Evolutionary conservation across 2,888 invertebrate species (phyloP).

Genomic region (Theretra japonica): DNA sequence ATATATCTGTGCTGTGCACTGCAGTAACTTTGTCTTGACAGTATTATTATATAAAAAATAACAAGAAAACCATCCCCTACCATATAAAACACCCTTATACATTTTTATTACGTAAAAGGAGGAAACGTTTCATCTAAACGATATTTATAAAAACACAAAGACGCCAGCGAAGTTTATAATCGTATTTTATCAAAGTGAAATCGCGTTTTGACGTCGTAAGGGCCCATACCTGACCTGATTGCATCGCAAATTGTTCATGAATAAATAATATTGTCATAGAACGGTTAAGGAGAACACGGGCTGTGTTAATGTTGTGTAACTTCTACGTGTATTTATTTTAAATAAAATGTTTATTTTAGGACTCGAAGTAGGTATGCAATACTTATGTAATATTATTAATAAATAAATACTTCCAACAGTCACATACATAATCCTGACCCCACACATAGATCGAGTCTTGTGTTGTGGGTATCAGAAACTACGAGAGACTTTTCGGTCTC

Average conservation of each 20-base stretch:
- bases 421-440: too few species aligned
- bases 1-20: too few species aligned
- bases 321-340: not conserved
- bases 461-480: too few species aligned
- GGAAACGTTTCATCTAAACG: conserved; percentile 40
- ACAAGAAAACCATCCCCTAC: not conserved
- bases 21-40: not conserved
- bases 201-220: conserved; percentile 70
- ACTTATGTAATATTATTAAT: too few species aligned
- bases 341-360: too few species aligned
- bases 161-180: conserved; percentile 65
- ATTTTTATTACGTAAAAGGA: conserved; percentile 42
- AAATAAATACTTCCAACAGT: too few species aligned
- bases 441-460: too few species aligned
- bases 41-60: not conserved
- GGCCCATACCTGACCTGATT: conserved; percentile 76
- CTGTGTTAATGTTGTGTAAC: not conserved
- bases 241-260: conserved; percentile 83
- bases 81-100: not conserved
- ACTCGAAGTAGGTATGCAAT: too few species aligned
- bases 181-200: conserved; percentile 77
- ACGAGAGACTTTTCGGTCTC: too few species aligned
- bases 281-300: conserved; percentile 59
- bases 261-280: conserved; percentile 76
- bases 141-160: conserved; percentile 67